phyloP scores from a whole-genome alignment of 2,797 vertebrate genomes.

The Chelon labrosus region DNA sequence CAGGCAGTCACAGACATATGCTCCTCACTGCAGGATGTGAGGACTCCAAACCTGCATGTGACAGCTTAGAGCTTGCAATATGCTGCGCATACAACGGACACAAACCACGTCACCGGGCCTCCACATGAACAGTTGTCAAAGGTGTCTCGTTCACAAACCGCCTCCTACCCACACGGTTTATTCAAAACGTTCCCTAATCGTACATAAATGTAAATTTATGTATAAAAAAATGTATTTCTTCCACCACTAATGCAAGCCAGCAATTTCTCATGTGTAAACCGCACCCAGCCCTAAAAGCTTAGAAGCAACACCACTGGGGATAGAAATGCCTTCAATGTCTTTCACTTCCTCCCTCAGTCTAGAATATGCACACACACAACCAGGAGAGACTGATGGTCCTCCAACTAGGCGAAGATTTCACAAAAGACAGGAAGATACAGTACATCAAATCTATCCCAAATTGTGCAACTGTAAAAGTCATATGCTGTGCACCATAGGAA shows the following conservation, averaged over 20 bases:
- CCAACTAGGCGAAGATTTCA: slow-evolving; percentile 11
- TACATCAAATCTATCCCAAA: not conserved
- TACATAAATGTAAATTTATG: not conserved
- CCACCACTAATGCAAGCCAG: slow-evolving; percentile 12
- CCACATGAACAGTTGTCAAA: slow-evolving; percentile 1
- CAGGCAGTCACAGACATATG: slow-evolving; percentile 74
- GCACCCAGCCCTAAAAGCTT: not conserved
- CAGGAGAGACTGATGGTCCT: slow-evolving; percentile 25
- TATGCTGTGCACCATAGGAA: not conserved
- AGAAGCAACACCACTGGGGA: slow-evolving; percentile 7
- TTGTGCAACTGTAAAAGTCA: not conserved
- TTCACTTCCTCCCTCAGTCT: slow-evolving; percentile 27
- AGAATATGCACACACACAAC: slow-evolving; percentile 11
- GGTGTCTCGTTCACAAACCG: not conserved
- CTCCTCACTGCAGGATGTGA: slow-evolving; percentile 70
- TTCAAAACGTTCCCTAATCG: not conserved
- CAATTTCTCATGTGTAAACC: slow-evolving; percentile 21
- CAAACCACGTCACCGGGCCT: slow-evolving; percentile 15
- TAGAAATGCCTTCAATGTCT: slow-evolving; percentile 26
- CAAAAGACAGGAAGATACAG: not conserved
- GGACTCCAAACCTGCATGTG: slow-evolving; percentile 33
- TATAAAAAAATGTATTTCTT: slow-evolving; percentile 4
- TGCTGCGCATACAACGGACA: slow-evolving; percentile 14
- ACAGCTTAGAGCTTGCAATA: slow-evolving; percentile 32
- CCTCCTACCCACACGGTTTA: not conserved